phyloP scores from a whole-genome alignment of 2,113 vertebrate genomes.

The Scomber japonicus region DNA sequence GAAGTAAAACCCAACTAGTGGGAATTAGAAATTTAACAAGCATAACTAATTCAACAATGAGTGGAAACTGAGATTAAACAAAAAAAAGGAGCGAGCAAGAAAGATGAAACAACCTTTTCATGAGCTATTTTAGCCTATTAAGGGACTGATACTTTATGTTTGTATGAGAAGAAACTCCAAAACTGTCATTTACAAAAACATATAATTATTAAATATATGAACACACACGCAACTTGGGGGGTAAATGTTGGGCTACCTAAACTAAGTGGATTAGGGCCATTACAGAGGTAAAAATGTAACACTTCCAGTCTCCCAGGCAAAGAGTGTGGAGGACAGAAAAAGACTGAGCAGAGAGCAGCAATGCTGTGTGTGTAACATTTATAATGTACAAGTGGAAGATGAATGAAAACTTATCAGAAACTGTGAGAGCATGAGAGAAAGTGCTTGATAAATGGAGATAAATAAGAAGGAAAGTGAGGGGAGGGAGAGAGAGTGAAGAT shows the following conservation, averaged over 20 bases:
- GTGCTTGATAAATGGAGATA: not conserved
- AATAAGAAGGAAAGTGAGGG: too few species aligned
- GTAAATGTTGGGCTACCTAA: constrained; percentile 56
- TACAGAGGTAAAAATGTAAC: constrained; percentile 59
- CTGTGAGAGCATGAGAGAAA: not conserved
- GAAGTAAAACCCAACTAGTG: constrained; percentile 40
- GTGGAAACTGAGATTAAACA: constrained; percentile 32
- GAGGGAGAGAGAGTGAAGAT: not conserved
- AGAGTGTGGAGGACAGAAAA: not conserved
- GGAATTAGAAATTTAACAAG: constrained; percentile 56
- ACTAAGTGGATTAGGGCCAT: constrained; percentile 68
- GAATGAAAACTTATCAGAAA: not conserved
- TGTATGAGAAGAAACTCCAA: constrained; percentile 1
- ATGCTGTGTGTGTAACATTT: not conserved
- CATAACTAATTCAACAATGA: constrained; percentile 47
- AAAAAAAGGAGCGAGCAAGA: not conserved
- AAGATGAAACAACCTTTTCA: not conserved
- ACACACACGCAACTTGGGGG: constrained; percentile 8
- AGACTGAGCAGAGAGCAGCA: constrained; percentile 11
- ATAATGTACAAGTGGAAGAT: not conserved
- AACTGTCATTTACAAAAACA: constrained; percentile 16
- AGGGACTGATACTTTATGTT: constrained; percentile 11
- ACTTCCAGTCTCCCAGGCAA: constrained; percentile 18
- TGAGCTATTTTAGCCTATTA: not conserved
- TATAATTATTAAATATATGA: constrained; percentile 18